These are phyloP conservation scores for Dolichomitus sp. DNA, from an alignment of 2,888 invertebrate species.

Conservation along the genomic window DNA sequence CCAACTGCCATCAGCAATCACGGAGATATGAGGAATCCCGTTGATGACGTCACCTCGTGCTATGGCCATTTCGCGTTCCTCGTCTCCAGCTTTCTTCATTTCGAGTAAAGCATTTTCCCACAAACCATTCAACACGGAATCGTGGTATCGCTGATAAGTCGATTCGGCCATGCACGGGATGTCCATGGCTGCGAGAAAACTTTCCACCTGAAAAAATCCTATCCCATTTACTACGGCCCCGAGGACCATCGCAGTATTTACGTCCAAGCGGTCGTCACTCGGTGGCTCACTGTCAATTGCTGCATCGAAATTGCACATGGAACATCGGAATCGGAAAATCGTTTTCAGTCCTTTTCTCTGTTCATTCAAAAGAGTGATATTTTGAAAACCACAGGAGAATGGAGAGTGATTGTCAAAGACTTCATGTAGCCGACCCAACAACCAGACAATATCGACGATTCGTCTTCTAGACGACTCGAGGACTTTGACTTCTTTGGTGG, in stretches of 20 bases:
- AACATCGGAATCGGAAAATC: conserved; percentile 9
- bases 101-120: neutral
- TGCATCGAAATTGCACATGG: conserved; percentile 1
- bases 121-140: conserved; percentile 1
- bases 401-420: conserved; percentile 10
- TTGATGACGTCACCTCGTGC: no score
- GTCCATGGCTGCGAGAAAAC: conserved; percentile 18
- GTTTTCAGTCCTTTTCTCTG: conserved; percentile 1
- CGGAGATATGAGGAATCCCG: no score
- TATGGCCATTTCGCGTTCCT: conserved; percentile 26
- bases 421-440: neutral
- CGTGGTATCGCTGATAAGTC: conserved; percentile 15
- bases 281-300: conserved; percentile 1
- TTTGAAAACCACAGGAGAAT: neutral
- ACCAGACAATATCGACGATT: neutral
- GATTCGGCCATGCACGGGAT: conserved; percentile 27
- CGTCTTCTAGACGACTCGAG: neutral
- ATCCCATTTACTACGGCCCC: conserved; percentile 10
- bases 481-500: neutral
- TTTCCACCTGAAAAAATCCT: conserved; percentile 7
- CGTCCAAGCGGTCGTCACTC: neutral
- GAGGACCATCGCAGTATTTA: conserved; percentile 13
- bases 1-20: no score
- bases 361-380: neutral
- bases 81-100: conserved; percentile 22